Evolutionary conservation across 2,113 vertebrate genomes (phyloP), one percentile per base, ranked within the genome.

Genomic region (Bubo scandiacus): DNA sequence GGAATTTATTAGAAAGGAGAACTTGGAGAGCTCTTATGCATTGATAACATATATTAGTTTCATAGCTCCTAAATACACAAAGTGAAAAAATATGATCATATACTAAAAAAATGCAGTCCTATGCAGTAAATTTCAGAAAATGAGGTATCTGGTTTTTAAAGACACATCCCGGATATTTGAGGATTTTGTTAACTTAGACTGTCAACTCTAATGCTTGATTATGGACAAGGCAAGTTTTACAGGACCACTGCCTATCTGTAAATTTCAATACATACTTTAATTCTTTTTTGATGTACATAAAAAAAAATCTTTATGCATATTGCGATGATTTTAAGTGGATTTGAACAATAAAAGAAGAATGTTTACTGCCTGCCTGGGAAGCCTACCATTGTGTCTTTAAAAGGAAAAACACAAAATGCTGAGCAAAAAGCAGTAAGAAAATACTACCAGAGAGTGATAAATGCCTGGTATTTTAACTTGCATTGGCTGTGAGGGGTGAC

Each of bases 141-240:
- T 45, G 16, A 72, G 45, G 27, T 58, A 83, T 89, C 75, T 89
- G 55, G 2, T 40, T 96, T 88, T 88, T 74, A 81, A 90, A 93
- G 81, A 78, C 45, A 74, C 38, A 82, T 73, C 62, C 67, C 0
- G 0, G 68, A 86, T 92, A 92, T 88, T 81, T 91, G 77, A 96
- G 74, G 93, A 86, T 93, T 94, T 88, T 71, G 22, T 67, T 90
- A 90, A 91, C 72, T 92, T 55, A 49, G 16, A 47, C 58, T 78
- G 86, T 95, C 78, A 70, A 20, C 32, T 90, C 67, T 43, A 85
- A 88, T 77, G 34, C 26, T 52, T 15, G 23, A 83, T 73, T 81
- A 68, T 3, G 27, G 57, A 74, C 81, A 86, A 79, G 83, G 75
- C 36, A 91, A 85, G 51, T 49, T 91, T 79, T 74, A 82, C 23